Percentiles rank a stretch among this genome's conserved stretches.
Evolutionary conservation across 2,888 invertebrate genomes (phyloP).

Genomic region (Callosobruchus maculatus): DNA sequence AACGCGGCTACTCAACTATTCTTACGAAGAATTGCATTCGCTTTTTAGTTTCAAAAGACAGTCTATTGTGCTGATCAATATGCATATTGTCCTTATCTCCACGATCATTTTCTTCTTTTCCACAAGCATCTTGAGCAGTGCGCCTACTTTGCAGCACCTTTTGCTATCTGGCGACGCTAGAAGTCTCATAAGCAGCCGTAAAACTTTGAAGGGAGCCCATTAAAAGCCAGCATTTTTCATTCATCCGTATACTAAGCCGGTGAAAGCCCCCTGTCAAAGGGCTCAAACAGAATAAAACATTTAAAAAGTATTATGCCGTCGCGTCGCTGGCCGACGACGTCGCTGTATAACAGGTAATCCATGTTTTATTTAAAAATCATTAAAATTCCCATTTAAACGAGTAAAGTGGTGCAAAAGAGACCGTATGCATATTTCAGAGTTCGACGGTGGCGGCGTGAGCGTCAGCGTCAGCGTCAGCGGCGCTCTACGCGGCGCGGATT

Average conservation of each 20-base stretch:
- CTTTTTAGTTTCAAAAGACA: too few relatives aligned
- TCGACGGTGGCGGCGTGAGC: conserved; percentile 1
- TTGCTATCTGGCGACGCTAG: background rate
- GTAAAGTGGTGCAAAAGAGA: conserved; percentile 20
- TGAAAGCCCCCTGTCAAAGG: background rate
- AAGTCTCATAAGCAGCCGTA: background rate
- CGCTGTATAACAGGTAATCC: conserved; percentile 15
- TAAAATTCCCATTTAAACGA: conserved; percentile 28
- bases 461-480: conserved; percentile 7
- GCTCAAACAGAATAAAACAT: conserved; percentile 6
- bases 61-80: too few relatives aligned
- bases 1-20: too few relatives aligned
- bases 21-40: too few relatives aligned
- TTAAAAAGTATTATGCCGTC: conserved; percentile 11
- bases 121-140: background rate
- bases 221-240: background rate
- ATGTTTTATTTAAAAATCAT: conserved; percentile 31
- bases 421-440: conserved; percentile 25
- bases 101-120: background rate
- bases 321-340: background rate
- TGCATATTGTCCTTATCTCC: too few relatives aligned
- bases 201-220: background rate
- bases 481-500: conserved; percentile 21
- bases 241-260: background rate
- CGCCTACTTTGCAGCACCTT: background rate